Evolutionary conservation across 2,113 vertebrate genomes (phyloP).

Genomic region (Ctenomys sociabilis): DNA sequence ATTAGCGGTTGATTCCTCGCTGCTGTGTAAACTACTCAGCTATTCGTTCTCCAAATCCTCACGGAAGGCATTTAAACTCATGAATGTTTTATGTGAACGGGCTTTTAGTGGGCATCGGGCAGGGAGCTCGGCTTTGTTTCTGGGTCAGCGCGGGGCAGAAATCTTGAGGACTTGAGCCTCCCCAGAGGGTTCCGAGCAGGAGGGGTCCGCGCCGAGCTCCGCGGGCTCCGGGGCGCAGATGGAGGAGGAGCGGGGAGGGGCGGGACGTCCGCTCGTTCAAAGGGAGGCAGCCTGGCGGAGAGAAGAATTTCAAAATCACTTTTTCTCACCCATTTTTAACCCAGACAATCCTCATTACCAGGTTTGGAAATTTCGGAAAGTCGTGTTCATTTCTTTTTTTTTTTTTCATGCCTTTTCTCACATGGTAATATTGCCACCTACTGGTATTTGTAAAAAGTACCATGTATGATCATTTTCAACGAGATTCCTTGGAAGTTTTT

Average conservation of each 20-base stretch:
- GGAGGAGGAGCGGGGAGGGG: not conserved
- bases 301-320: constrained; percentile 45
- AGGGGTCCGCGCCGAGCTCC: not conserved
- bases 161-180: constrained; percentile 38
- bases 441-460: constrained; percentile 54
- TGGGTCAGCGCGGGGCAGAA: constrained; percentile 58
- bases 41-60: constrained; percentile 59
- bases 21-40: constrained; percentile 41
- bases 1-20: not conserved
- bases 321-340: constrained; percentile 72
- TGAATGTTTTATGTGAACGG: constrained; percentile 71
- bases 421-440: constrained; percentile 76
- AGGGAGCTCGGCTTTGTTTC: constrained; percentile 64
- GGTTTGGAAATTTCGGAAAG: constrained; percentile 62
- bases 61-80: constrained; percentile 69
- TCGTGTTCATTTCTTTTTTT: not conserved
- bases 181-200: constrained; percentile 2
- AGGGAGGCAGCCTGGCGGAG: not conserved
- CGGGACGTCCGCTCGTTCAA: constrained; percentile 36
- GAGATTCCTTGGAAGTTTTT: not conserved
- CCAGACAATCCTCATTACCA: constrained; percentile 63
- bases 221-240: constrained; percentile 30
- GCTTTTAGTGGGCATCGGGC: constrained; percentile 72
- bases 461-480: not conserved
- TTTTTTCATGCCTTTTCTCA: constrained; percentile 30